Base-by-base conservation (phyloP, 1,140 invertebrate genomes). In the Lasaia peninsularis region DNA sequence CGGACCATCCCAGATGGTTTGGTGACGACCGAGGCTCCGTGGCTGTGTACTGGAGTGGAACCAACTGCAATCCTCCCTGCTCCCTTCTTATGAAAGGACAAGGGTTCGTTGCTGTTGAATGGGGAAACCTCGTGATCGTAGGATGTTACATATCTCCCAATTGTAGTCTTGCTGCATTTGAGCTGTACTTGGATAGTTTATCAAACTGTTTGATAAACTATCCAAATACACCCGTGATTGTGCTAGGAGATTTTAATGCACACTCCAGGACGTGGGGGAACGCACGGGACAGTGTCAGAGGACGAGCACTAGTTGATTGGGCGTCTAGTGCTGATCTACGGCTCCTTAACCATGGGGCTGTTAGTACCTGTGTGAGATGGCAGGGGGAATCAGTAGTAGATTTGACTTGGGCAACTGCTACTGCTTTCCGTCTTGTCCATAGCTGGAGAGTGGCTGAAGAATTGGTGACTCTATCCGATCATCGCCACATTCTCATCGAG, bases 371-470 rank as follows among this genome's bases (percentile, higher is more conserved):
- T 35, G 66, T 73, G 1, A 50, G 75, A 16, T 60, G 65, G 54
- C 48, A 68, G 9, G 69, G 70, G 0, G 67, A 67, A 48, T 73
- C 75, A 0, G 60, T 74, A 0, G 62, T 80, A 1, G 75, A 80
- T 20, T 11, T 80, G 1, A 60, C 74, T 3, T 59, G 64, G 18
- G 62, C 63, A 0, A 60, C 55, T 10, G 58, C 55, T 1, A n/a
- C 51, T 0, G 44, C 52, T 7, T 54, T 44, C 0, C 57, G 14
- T 0, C 37, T 67, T 12, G 24, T 71, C 0, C 32, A 10, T 0
- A 55, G 53, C 0, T 74, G 74, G 74, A 49, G 58, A 12, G 74
- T 80, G 1, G 62, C 65, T 8, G 63, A 74, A 35, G 63, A 71
- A 0, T 34, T 65, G 34, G 66, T 60, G 11, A 71, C 74, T 0